Base-by-base conservation (phyloP, 2,113 vertebrate species). In the Polypterus senegalus region DNA sequence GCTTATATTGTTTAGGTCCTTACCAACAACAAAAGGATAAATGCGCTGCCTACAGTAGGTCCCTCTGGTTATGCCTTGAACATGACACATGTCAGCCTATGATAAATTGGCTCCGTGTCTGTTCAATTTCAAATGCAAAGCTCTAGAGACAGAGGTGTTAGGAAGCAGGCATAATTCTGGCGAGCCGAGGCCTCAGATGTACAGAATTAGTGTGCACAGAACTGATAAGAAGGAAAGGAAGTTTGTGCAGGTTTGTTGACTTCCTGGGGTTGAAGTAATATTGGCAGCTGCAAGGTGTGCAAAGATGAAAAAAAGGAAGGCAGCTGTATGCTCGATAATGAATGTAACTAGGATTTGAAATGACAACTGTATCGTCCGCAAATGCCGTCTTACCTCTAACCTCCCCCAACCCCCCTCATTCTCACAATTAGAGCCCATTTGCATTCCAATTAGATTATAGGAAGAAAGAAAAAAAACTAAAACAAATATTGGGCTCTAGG, bases 71-170 rank as follows among this genome's bases (percentile, higher is more conserved):
- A 90, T 89, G 86, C 87, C 84, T 88, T 82, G 88, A 93, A 93
- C 92, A 94, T 96, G 96, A 94, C 93, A 95, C 86, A 86, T 98
- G 96, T 92, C 93, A 94, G 89, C 88, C 81, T 83, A 86, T 97
- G 93, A 97, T 97, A 96, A 98, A 98, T 97, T 97, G 92, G 89
- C 90, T 92, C 87, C 76, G 84, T 92, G 91, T 97, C 93, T 96
- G 87, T 93, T 97, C 91, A 93, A 86, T 97, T 97, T 97, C 87
- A 91, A 93, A 92, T 90, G 88, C 86, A 97, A 97, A 96, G 91
- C 94, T 97, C 93, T 85, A 80, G 92, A 94, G 93, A 89, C 88
- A 82, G 81, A 82, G 82, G 82, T 84, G 85, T 87, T 86, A 87
- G 85, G 79, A 89, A 88, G 79, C 82, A 83, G 83, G 79, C 85